Evolutionary conservation across 2,888 invertebrate genomes (phyloP).

Genomic region (Bedellia somnulentella): DNA sequence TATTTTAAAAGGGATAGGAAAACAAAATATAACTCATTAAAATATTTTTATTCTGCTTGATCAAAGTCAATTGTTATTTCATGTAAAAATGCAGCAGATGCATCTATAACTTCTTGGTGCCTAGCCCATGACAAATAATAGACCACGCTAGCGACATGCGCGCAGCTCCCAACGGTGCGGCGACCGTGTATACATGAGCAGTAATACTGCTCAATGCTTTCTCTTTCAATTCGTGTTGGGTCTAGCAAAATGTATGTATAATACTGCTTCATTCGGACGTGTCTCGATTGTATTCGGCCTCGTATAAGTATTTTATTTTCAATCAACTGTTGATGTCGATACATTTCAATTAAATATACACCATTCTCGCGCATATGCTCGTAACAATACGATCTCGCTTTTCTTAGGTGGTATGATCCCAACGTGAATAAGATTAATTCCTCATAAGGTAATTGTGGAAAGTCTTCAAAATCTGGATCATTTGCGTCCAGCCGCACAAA

Average conservation of each 20-base stretch:
- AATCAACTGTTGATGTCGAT: constrained; percentile 1
- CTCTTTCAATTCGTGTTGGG: constrained; percentile 4
- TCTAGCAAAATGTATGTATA: constrained; percentile 6
- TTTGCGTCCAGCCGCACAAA: too few species aligned
- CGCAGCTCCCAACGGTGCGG: too few species aligned
- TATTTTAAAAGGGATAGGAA: not conserved
- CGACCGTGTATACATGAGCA: constrained; percentile 8
- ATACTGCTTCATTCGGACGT: constrained; percentile 6
- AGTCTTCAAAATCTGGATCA: too few species aligned
- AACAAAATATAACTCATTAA: not conserved
- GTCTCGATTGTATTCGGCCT: constrained; percentile 7
- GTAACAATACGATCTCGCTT: constrained; percentile 9
- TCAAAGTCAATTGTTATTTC: too few species aligned
- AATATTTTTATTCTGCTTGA: not conserved
- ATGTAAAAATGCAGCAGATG: not conserved
- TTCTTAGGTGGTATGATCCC: constrained; percentile 10
- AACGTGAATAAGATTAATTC: constrained; percentile 8
- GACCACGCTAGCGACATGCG: too few species aligned
- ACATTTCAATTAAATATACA: constrained; percentile 4
- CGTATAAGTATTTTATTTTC: constrained; percentile 4
- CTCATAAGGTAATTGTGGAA: too few species aligned
- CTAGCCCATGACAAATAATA: constrained; percentile 6
- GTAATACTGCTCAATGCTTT: constrained; percentile 5
- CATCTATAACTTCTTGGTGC: constrained; percentile 2
- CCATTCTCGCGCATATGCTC: constrained; percentile 9